Evolutionary conservation across 2,113 vertebrate genomes (phyloP), one percentile per base, ranked within the genome.

Genomic region (Albula glossodonta): DNA sequence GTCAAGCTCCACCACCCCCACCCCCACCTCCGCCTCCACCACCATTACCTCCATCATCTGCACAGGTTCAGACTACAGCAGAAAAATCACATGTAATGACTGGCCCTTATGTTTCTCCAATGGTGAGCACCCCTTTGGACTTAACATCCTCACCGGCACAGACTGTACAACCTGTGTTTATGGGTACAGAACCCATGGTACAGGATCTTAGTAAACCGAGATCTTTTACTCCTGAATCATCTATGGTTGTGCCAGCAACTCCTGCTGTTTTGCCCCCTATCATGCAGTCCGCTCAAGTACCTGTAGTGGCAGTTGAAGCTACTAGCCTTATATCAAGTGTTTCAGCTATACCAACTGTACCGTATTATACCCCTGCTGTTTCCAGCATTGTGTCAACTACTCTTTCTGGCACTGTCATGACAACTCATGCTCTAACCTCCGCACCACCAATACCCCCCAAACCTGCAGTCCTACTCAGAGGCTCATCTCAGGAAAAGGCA

Each of bases 401-500:
- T 88, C 90, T 88, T 78, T 90, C 90, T 86, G 90, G 88, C 78
- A 85, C 89, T 84, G 84, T 91, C 78, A 88, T 91, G 49, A 88
- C 82, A 5, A 83, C 91, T 74, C 91, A 91, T 57, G 56, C 84
- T 22, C 78, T 22, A 66, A 80, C 51, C 10, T 25, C 79, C 87
- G 94, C 94, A 52, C 95, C 95, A 84, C 91, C 95, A 89, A 92
- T 95, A 86, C 93, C 97, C 89, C 93, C 96, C 22, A 97, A 97
- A 94, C 94, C 95, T 87, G 94, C 87, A 81, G 92, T 96, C 2
- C 93, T 97, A 88, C 94, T 95, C 86, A 95, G 94, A 95, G 96
- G 94, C 87, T 95, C 94, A 91, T 97, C 97, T 95, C 95, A 97
- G 93, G 97, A 96, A 93, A 93, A 92, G 92, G 66, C 91, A 87